Conservation (phyloP, 2,797 vertebrate species). For the Acanthurus lineatus region DNA sequence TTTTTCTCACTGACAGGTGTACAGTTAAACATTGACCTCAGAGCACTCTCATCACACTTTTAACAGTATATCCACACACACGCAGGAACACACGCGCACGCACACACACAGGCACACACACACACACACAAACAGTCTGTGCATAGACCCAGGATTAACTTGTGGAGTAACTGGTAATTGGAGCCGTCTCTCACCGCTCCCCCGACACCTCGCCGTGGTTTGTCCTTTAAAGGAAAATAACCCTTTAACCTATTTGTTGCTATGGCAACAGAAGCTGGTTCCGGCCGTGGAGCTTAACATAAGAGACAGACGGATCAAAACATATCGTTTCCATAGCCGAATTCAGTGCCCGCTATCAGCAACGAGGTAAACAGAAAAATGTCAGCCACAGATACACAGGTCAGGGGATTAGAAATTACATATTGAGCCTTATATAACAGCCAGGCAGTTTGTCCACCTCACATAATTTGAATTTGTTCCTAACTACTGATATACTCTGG, state of each 20-base stretch:
- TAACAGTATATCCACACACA: conserved; percentile 40
- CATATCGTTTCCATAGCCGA: conserved; percentile 31
- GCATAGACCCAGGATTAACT: conserved; percentile 77
- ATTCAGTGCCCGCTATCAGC: conserved; percentile 36
- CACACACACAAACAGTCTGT: conserved; percentile 59
- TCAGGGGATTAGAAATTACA: not conserved
- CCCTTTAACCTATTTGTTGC: conserved; percentile 76
- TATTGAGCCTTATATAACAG: not conserved
- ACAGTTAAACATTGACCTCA: conserved; percentile 64
- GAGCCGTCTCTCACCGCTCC: conserved; percentile 51
- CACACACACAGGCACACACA: conserved; percentile 37
- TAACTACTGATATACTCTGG: not conserved
- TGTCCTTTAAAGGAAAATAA: conserved; percentile 68
- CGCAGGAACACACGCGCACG: conserved; percentile 39
- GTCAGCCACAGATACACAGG: conserved; percentile 37
- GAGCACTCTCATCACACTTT: conserved; percentile 38
- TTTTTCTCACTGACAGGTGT: conserved; percentile 58
- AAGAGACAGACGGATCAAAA: conserved; percentile 50
- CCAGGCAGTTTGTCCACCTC: not conserved
- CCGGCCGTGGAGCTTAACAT: conserved; percentile 47
- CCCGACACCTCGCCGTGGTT: conserved; percentile 58
- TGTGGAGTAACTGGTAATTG: conserved; percentile 67
- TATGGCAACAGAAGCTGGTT: conserved; percentile 73
- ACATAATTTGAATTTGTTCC: not conserved
- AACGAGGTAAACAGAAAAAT: conserved; percentile 33